phyloP scores from a whole-genome alignment of 23 tunicate genomes.

The Ascidia mentula region DNA sequence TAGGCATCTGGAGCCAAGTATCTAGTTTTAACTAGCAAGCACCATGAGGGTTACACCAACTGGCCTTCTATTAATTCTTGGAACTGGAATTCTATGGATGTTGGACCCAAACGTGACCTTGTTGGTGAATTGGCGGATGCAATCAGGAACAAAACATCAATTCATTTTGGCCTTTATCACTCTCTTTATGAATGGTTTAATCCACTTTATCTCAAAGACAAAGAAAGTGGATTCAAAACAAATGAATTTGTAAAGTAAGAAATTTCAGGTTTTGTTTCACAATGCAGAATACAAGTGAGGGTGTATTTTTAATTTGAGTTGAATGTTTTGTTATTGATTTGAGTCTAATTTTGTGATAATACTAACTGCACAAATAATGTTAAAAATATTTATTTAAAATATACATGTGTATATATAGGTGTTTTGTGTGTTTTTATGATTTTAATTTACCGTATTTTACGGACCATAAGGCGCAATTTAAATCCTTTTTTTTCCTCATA shows the following conservation, averaged over 20 bases:
- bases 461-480: too few species aligned
- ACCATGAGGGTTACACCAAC: slow-evolving; percentile 64
- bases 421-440: too few species aligned
- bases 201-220: slow-evolving; percentile 36
- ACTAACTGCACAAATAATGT: too few species aligned
- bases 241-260: slow-evolving; percentile 14
- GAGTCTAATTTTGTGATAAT: too few species aligned
- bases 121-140: slow-evolving; percentile 63
- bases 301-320: too few species aligned
- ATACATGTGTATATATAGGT: too few species aligned
- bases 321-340: too few species aligned
- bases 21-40: slow-evolving; percentile 29
- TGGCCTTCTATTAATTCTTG: slow-evolving; percentile 64
- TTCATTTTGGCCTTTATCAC: slow-evolving; percentile 62
- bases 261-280: background rate
- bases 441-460: too few species aligned
- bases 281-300: background rate
- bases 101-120: slow-evolving; percentile 45
- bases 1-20: slow-evolving; percentile 26
- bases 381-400: too few species aligned
- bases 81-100: slow-evolving; percentile 68
- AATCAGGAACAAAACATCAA: slow-evolving; percentile 47
- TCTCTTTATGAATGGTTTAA: slow-evolving; percentile 54
- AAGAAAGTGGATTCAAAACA: slow-evolving; percentile 34
- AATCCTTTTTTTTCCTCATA: too few species aligned